phyloP scores from a whole-genome alignment of 2,888 invertebrate species.

The Coleophora flavipennella region DNA sequence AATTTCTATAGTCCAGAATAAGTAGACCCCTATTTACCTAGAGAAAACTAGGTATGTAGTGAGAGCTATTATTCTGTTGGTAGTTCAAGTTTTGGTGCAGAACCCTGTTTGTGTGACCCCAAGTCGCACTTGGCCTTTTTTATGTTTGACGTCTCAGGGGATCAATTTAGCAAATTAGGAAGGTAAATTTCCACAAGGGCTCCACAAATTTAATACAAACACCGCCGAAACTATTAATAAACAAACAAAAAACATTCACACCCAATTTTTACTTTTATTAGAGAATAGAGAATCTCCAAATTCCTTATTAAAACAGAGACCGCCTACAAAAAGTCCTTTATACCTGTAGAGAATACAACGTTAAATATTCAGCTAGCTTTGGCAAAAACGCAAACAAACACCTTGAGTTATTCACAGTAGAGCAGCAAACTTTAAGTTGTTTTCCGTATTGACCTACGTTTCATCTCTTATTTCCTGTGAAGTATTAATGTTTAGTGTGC shows the following conservation, averaged over 20 bases:
- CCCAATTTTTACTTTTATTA: slow-evolving; percentile 51
- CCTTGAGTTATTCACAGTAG: background rate
- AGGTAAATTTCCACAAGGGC: slow-evolving; percentile 20
- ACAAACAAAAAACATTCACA: slow-evolving; percentile 48
- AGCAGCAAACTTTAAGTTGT: slow-evolving; percentile 14
- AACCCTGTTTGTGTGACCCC: too few relatives aligned
- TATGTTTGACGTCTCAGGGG: slow-evolving; percentile 5
- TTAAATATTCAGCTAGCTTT: slow-evolving; percentile 1
- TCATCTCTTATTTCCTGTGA: slow-evolving; percentile 43
- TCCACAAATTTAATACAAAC: slow-evolving; percentile 36
- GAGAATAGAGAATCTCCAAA: slow-evolving; percentile 37
- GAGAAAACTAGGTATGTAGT: too few relatives aligned
- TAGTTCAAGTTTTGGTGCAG: too few relatives aligned
- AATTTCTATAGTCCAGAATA: too few relatives aligned
- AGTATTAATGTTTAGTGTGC: slow-evolving; percentile 41
- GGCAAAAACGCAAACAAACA: background rate
- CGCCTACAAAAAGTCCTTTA: slow-evolving; percentile 36
- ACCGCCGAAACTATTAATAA: slow-evolving; percentile 31
- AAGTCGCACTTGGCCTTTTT: background rate
- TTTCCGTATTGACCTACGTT: slow-evolving; percentile 37
- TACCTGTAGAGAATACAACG: slow-evolving; percentile 22
- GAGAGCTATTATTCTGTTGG: too few relatives aligned
- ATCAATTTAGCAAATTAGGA: slow-evolving; percentile 1
- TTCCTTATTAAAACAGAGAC: slow-evolving; percentile 51
- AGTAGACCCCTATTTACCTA: too few relatives aligned